phyloP scores from a whole-genome alignment of 2,113 vertebrate genomes.

The Terrapene triunguis region DNA sequence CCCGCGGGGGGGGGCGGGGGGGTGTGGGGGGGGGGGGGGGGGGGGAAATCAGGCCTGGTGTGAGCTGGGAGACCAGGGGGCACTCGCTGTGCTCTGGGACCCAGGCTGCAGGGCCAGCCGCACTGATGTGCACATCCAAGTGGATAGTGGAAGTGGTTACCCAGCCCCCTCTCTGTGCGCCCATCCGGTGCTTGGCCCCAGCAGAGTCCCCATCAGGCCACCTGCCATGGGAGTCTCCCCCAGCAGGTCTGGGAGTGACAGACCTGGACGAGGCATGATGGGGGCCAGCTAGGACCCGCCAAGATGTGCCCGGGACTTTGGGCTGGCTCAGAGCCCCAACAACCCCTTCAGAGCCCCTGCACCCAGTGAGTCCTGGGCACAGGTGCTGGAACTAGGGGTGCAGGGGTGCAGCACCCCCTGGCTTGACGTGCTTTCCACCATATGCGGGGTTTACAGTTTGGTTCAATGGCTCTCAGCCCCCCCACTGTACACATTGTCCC shows the following conservation, averaged over 20 bases:
- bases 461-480: too few relatives aligned
- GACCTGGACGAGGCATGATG: neutral
- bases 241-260: neutral
- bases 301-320: too few relatives aligned
- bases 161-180: neutral
- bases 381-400: too few relatives aligned
- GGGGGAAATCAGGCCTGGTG: neutral
- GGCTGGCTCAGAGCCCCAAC: too few relatives aligned
- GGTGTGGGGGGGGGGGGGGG: slow-evolving; percentile 4
- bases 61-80: neutral
- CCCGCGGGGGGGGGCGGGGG: neutral
- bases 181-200: neutral
- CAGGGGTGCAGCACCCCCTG: too few relatives aligned
- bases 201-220: neutral
- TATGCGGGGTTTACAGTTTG: too few relatives aligned
- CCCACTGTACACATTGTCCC: too few relatives aligned
- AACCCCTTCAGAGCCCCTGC: too few relatives aligned
- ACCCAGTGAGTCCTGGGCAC: neutral
- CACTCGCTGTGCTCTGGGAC: neutral
- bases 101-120: neutral
- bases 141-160: neutral
- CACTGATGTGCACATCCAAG: neutral
- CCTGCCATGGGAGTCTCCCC: neutral
- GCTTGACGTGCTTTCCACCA: too few relatives aligned
- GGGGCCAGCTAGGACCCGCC: neutral